Percentiles rank a stretch among this genome's conserved stretches.
phyloP scores from a whole-genome alignment of 2,113 vertebrate species.

The Macquaria australasica region DNA sequence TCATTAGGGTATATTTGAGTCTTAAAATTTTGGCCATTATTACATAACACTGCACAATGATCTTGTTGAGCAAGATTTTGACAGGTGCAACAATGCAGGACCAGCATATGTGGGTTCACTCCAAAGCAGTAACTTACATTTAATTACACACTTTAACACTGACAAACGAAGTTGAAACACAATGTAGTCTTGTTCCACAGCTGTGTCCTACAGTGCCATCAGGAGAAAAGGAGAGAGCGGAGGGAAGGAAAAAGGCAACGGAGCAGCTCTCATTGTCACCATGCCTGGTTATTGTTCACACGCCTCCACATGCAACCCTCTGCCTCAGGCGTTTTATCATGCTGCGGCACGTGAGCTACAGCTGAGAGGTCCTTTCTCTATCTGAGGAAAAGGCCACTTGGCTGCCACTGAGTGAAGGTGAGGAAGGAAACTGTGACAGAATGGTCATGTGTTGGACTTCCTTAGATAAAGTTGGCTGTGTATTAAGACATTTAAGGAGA shows the following conservation, averaged over 20 bases:
- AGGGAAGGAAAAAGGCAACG: constrained; percentile 29
- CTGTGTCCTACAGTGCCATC: constrained; percentile 40
- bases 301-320: constrained; percentile 31
- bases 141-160: constrained; percentile 37
- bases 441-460: constrained; percentile 58
- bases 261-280: constrained; percentile 45
- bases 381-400: constrained; percentile 53
- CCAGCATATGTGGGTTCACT: background rate
- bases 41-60: background rate
- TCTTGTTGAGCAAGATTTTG: constrained; percentile 15
- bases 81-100: constrained; percentile 3
- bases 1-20: background rate
- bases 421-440: constrained; percentile 65
- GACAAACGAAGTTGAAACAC: constrained; percentile 2
- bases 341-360: constrained; percentile 51
- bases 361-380: constrained; percentile 51
- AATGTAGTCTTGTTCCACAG: constrained; percentile 34
- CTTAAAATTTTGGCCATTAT: constrained; percentile 4
- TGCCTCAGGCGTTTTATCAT: constrained; percentile 48
- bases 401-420: constrained; percentile 52
- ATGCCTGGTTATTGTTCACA: constrained; percentile 61
- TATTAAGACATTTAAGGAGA: constrained; percentile 6
- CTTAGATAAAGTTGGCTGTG: constrained; percentile 33
- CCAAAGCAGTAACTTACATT: background rate
- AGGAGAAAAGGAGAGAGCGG: constrained; percentile 33